These are phyloP conservation scores for Cheilosia urbana DNA, from an alignment of 2,888 invertebrate genomes.

Conservation along the genomic window DNA sequence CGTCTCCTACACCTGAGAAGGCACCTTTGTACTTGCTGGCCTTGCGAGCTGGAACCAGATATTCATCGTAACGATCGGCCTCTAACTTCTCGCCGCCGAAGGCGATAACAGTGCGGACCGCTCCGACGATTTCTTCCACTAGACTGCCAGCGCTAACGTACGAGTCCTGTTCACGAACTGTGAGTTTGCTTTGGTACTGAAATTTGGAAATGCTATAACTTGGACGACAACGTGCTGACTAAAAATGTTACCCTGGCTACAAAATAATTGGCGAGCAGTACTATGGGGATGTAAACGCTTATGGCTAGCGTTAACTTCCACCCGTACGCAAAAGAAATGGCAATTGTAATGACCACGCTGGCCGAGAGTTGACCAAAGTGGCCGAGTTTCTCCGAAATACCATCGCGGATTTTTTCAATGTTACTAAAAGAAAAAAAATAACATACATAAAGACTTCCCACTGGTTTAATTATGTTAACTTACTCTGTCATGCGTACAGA, in stretches of 20 bases:
- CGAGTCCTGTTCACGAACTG: conserved; percentile 87
- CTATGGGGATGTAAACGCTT: conserved; percentile 89
- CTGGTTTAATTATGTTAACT: conserved; percentile 75
- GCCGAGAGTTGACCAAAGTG: conserved; percentile 88
- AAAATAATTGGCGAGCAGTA: conserved; percentile 88
- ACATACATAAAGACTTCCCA: neutral
- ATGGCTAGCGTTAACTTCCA: conserved; percentile 93
- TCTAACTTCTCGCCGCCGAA: conserved; percentile 91
- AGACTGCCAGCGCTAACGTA: conserved; percentile 91
- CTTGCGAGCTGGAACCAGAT: conserved; percentile 85
- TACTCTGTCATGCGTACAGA: conserved; percentile 90
- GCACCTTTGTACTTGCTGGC: conserved; percentile 87
- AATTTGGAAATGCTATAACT: neutral
- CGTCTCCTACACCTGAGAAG: conserved; percentile 88
- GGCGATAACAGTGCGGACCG: conserved; percentile 90
- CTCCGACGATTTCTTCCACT: conserved; percentile 90
- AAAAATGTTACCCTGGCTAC: conserved; percentile 87
- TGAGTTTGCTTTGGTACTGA: conserved; percentile 87
- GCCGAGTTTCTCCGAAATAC: conserved; percentile 92
- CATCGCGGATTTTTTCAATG: conserved; percentile 90
- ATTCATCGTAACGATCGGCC: conserved; percentile 85
- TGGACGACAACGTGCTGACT: neutral
- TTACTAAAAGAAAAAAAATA: conserved; percentile 85
- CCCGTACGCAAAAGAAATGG: conserved; percentile 89
- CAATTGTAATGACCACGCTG: conserved; percentile 77